Evolutionary conservation across 2,888 invertebrate species (phyloP), one percentile per base, ranked within the genome.

Genomic region (Rhagonycha lutea): DNA sequence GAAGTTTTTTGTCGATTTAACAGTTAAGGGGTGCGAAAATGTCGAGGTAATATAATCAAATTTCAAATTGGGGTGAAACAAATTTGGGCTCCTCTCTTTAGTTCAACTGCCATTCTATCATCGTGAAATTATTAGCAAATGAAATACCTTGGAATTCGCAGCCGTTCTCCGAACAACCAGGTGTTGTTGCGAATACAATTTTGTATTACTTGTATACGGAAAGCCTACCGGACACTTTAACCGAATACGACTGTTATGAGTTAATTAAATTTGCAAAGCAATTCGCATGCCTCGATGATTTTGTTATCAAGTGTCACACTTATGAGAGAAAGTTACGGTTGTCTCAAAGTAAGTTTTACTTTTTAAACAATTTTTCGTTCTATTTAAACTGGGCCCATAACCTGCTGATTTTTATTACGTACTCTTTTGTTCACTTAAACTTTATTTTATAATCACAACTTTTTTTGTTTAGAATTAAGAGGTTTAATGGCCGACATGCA

Each of bases 131-230:
- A 69, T 89, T 90, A 81, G 90, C 90, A 24, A 89, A 89, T 70
- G 91, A 89, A 76, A 88, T 92, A 80, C 89, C 90, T 82, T 92
- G 91, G 90, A 86, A 86, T 11, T 86, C 87, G 14, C 88, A 89
- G 4, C 88, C 91, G 0, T 88, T 93, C 61, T 88, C 88, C 74
- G 90, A 90, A 75, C 85, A 92, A 67, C 90, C 91, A 1, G 91
- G 91, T 79, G 91, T 91, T 82, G 91, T 92, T n/a, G 82, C 93
- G 61, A 89, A 89, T 69, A 90, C 91, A 9, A 89, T 91, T 24
- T 85, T 93, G 23, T 91, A 92, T 85, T 93, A 90, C 86, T 85
- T 93, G 28, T 93, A 93, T 83, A 89, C 92, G 1, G 92, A 93
- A 84, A 91, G 92, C 80, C 86, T 93, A 81, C 91, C 92, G 32